Base-by-base conservation (phyloP, 2,113 vertebrate genomes). In the Thymallus thymallus region DNA sequence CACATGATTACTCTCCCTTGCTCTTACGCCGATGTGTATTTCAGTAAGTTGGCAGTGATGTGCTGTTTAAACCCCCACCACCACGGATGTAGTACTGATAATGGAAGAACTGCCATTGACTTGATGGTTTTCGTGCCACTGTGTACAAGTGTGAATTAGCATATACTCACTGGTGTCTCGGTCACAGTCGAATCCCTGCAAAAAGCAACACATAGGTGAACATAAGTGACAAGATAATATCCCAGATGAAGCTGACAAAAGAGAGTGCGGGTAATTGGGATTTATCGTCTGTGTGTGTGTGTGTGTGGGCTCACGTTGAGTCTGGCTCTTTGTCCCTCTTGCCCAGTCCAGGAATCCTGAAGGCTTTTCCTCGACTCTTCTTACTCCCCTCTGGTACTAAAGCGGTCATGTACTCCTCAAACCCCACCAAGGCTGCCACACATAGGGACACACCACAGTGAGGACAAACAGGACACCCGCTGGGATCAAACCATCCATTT, bases 301-400 rank as follows among this genome's bases (percentile, higher is more conserved):
- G 41, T 14, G 67, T 3, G 0, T 1, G 0, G 10, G n/a, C 90
- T 95, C 86, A 97, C 94, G 90, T 95, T 1, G 91, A 88, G 60
- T 92, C 90, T 0, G 92, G 91, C 51, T 98, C 97, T 61, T 96
- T 94, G 76, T 99, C 96, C 73, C 88, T 91, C 9, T 94, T 95
- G 85, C 94, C 92, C 64, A 98, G 72, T 0, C 96, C 97, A 0
- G 96, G 96, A 45, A 98, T 94, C 55, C 97, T 93, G 83, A 99
- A 99, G 10, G 96, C 93, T 88, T 96, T 98, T 20, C 72, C 88
- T 0, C 96, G 93, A 83, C 92, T 92, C 72, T 96, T 95, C 77
- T 96, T 97, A 69, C 93, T 89, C 2, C 93, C 96, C 89, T 94
- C 84, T 0, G 90, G 80, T 2, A 79, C 84, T 60, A 88, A 46